Conservation (phyloP, 1,140 invertebrate genomes). For the Tetranychus cinnabarinus region DNA sequence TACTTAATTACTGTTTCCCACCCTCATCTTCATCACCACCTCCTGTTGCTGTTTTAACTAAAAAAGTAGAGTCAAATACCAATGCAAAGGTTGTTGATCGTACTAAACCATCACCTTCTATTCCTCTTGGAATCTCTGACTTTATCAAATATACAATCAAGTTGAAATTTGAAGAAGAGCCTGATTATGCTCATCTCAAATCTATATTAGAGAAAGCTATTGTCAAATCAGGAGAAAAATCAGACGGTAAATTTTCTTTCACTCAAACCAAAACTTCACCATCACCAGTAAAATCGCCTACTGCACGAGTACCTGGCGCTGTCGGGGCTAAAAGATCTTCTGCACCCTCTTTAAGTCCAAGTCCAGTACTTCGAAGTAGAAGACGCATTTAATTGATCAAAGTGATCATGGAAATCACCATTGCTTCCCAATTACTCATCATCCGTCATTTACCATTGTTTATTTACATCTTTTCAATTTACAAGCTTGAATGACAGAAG, state of each 20-base stretch:
- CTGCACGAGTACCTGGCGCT: too few species aligned
- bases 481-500: too few species aligned
- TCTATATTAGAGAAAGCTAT: conserved; percentile 26
- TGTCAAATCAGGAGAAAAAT: background rate
- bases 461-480: too few species aligned
- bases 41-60: background rate
- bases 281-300: too few species aligned
- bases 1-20: conserved; percentile 11
- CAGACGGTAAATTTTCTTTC: conserved; percentile 1
- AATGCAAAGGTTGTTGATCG: background rate
- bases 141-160: conserved; percentile 43
- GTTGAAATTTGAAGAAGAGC: conserved; percentile 39
- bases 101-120: background rate
- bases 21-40: background rate
- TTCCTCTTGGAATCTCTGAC: conserved; percentile 23
- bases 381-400: too few species aligned
- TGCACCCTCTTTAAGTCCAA: too few species aligned
- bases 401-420: too few species aligned
- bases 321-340: too few species aligned
- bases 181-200: conserved; percentile 45
- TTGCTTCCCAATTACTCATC: too few species aligned
- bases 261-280: background rate
- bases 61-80: background rate
- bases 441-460: too few species aligned
- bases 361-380: too few species aligned